Conservation (phyloP, 1,140 invertebrate species). For the Trissolcus basalis region DNA sequence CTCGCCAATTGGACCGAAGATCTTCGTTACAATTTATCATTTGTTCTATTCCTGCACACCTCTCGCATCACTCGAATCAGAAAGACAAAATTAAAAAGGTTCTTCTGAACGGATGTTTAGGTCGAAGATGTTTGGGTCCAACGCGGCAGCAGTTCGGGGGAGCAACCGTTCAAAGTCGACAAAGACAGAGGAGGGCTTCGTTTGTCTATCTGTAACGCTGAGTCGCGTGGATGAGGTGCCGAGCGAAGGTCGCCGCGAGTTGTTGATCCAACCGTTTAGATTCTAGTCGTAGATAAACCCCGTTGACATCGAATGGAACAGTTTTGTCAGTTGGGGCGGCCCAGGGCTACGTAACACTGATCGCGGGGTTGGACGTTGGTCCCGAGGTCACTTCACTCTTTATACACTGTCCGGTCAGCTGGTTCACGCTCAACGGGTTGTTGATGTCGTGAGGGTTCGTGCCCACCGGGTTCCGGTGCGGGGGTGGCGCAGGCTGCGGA, state of each 20-base stretch:
- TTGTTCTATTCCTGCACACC: no score
- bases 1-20: no score
- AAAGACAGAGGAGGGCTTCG: constrained; percentile 20
- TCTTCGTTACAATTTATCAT: no score
- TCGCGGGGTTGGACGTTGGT: constrained; percentile 76
- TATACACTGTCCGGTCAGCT: constrained; percentile 86
- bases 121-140: neutral
- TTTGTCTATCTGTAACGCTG: constrained; percentile 54
- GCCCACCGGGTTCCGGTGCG: constrained; percentile 86
- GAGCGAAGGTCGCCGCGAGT: constrained; percentile 50
- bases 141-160: neutral
- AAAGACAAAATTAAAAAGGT: no score
- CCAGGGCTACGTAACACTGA: constrained; percentile 80
- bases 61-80: no score
- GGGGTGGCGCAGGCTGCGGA: constrained; percentile 57
- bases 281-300: constrained; percentile 70
- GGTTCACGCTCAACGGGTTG: constrained; percentile 92
- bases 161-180: constrained; percentile 21
- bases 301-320: constrained; percentile 71
- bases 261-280: constrained; percentile 50
- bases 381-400: constrained; percentile 77
- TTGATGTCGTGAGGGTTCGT: constrained; percentile 93
- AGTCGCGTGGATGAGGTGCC: constrained; percentile 39
- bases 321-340: constrained; percentile 74
- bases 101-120: no score